These are phyloP conservation scores for Plestiodon gilberti DNA, from an alignment of 2,113 vertebrate genomes.

Conservation along the genomic window DNA sequence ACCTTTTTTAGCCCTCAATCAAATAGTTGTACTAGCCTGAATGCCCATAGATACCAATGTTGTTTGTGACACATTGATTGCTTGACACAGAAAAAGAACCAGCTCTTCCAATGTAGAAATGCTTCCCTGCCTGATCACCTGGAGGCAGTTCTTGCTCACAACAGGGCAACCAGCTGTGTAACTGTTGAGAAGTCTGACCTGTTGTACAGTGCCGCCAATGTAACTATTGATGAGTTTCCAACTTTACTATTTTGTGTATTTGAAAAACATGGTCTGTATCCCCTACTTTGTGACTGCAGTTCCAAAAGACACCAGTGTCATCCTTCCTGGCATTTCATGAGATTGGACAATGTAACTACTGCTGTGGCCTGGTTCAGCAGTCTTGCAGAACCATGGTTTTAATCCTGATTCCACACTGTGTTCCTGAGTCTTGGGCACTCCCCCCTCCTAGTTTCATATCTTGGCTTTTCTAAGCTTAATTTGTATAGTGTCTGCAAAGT, in stretches of 20 bases:
- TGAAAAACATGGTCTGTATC: background rate
- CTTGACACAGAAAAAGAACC: background rate
- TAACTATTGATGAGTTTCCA: background rate
- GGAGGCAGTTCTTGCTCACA: background rate
- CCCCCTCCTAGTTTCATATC: too few relatives aligned
- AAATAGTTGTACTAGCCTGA: background rate
- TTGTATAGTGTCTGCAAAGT: too few relatives aligned
- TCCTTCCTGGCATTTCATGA: background rate
- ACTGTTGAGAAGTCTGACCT: background rate
- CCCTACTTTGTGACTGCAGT: background rate
- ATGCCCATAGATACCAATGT: background rate
- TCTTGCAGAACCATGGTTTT: too few relatives aligned
- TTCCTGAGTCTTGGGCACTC: too few relatives aligned
- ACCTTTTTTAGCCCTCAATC: background rate
- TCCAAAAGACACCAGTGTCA: background rate
- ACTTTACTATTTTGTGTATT: background rate
- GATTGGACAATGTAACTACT: background rate
- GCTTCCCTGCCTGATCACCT: background rate
- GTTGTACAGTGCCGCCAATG: background rate
- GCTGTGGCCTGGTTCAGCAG: too few relatives aligned
- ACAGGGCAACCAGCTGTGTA: background rate
- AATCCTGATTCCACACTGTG: too few relatives aligned
- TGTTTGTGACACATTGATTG: background rate
- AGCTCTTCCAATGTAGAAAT: background rate
- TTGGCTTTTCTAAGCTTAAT: too few relatives aligned